Base-by-base conservation (phyloP, 2,888 invertebrate genomes). In the Podabrus alpinus region DNA sequence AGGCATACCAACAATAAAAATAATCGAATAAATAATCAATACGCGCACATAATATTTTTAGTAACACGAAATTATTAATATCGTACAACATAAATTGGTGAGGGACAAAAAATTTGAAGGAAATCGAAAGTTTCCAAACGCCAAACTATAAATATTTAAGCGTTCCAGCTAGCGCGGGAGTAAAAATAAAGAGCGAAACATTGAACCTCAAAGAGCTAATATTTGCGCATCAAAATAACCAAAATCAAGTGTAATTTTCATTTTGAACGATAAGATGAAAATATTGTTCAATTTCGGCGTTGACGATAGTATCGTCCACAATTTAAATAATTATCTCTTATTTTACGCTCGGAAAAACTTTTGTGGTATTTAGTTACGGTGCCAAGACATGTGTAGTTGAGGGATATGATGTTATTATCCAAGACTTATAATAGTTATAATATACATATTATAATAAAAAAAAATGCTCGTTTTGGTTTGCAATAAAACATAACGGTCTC, bases 361-460 rank as follows among this genome's bases (percentile, higher is more conserved):
- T 21, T 60, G 71, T 60, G 67, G 15, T 71, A 71, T 67, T 71
- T 67, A 66, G 71, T 71, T 66, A 71, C 67, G 71, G 71, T 71
- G 15, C 45, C 60, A 59, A 71, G 62, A 64, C 16, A 21, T 64
- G n/a, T 45, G 45, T 45, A 45, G 45, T 7, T 45, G 45, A 45
- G 45, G 45, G n/a, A 45, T 45, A 45, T n/a, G 45, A 13, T 45
- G 45, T 45, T 45, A 45, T 45, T 45, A 45, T n/a, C 45, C 45
- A 45, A 45, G 45, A 3, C 2, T 2, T 29, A 29, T 29, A n/a
- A n/a, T n/a, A n/a, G n/a, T n/a, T n/a, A n/a, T n/a, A n/a, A n/a
- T n/a, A n/a, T 60, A 60, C 15, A 60, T 16, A 15, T 5, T 15
- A 62, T 19, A 19, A 19, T 64, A 17, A 19, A 64, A 19, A 62